phyloP scores from a whole-genome alignment of 2,113 vertebrate genomes.

The Sceloporus tristichus region DNA sequence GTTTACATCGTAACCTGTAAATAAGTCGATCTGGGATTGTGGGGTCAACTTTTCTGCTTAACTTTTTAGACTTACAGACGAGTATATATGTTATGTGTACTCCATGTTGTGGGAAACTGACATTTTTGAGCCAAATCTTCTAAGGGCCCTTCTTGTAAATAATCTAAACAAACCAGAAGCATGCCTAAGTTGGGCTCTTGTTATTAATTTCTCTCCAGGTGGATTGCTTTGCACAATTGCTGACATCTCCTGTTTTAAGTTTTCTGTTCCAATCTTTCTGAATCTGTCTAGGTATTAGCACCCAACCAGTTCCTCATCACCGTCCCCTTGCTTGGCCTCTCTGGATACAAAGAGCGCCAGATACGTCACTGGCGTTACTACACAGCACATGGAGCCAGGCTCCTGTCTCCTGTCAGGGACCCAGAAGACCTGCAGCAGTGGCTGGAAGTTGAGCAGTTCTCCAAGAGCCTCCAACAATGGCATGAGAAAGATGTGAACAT shows the following conservation, averaged over 20 bases:
- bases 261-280: constrained; percentile 49
- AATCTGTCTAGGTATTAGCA: constrained; percentile 79
- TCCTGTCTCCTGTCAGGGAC: constrained; percentile 79
- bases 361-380: constrained; percentile 83
- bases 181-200: background rate
- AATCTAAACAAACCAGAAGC: background rate
- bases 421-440: constrained; percentile 86
- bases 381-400: constrained; percentile 76
- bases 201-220: background rate
- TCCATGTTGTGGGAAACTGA: background rate
- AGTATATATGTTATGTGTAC: background rate
- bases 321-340: constrained; percentile 82
- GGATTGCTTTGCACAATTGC: background rate
- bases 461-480: constrained; percentile 84
- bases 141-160: background rate
- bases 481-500: constrained; percentile 80
- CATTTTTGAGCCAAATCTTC: background rate
- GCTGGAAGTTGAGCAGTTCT: constrained; percentile 84
- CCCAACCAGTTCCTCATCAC: constrained; percentile 84
- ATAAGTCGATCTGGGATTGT: too few species aligned
- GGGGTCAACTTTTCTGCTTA: too few species aligned
- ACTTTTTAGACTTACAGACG: too few species aligned
- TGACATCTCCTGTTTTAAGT: background rate
- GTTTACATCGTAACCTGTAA: too few species aligned
- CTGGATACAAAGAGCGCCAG: constrained; percentile 77